phyloP scores from a whole-genome alignment of 1,140 invertebrate genomes.

The Pissodes strobi region DNA sequence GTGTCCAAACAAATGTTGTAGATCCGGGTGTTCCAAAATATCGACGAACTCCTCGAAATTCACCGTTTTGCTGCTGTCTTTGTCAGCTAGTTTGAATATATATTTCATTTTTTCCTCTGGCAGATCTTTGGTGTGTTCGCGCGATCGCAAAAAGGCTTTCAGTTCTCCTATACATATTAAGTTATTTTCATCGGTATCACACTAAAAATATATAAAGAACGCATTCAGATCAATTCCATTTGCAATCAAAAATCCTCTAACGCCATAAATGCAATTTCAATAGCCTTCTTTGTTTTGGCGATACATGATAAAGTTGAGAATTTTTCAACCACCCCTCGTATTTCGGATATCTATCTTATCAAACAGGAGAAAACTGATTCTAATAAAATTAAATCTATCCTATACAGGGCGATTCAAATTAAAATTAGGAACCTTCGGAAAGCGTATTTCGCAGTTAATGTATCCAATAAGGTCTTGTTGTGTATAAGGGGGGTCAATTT shows the following conservation, averaged over 20 bases:
- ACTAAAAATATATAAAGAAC: conserved; percentile 33
- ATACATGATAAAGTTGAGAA: not conserved
- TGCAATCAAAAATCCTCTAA: not conserved
- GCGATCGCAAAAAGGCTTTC: conserved; percentile 19
- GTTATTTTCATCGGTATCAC: conserved; percentile 28
- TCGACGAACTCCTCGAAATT: conserved; percentile 78
- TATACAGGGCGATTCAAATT: too few relatives aligned
- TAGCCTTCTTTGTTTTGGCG: not conserved
- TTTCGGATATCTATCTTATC: too few relatives aligned
- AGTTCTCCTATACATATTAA: conserved; percentile 23
- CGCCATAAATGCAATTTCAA: not conserved
- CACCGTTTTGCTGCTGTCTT: conserved; percentile 72
- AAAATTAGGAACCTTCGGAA: too few relatives aligned
- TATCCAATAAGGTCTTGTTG: too few relatives aligned
- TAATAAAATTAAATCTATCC: too few relatives aligned
- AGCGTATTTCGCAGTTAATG: too few relatives aligned
- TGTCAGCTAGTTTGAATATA: conserved; percentile 71
- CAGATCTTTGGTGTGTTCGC: conserved; percentile 58
- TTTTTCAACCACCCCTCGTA: too few relatives aligned
- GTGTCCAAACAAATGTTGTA: conserved; percentile 63
- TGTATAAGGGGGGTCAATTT: too few relatives aligned
- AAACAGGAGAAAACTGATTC: too few relatives aligned
- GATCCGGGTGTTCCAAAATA: conserved; percentile 70
- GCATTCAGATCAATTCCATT: not conserved
- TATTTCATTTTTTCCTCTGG: conserved; percentile 70